Conservation (phyloP, 2,888 invertebrate genomes). For the Caenorhabditis plicata region DNA sequence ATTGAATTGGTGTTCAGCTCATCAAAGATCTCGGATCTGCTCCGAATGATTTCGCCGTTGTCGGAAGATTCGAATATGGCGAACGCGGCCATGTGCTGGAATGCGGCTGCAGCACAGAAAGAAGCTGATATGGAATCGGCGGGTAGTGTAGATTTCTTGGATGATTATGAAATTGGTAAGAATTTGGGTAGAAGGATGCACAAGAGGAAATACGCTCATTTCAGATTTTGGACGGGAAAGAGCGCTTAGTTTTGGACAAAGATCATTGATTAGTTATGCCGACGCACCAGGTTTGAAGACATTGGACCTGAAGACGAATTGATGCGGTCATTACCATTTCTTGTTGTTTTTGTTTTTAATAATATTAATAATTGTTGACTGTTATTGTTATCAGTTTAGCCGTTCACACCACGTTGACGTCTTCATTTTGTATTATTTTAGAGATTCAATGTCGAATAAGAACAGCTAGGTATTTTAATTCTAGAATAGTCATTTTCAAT, state of each 20-base stretch:
- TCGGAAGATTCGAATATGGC: conserved; percentile 38
- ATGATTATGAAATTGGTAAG: conserved; percentile 35
- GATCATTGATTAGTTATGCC: conserved; percentile 27
- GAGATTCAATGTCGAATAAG: no score
- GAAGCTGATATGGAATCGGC: conserved; percentile 15
- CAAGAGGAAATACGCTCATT: not conserved
- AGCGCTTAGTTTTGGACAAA: conserved; percentile 17
- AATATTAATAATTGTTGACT: no score
- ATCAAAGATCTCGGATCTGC: no score
- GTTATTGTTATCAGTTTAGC: no score
- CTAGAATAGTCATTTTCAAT: no score
- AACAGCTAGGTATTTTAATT: no score
- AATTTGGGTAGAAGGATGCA: not conserved
- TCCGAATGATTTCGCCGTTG: conserved; percentile 46
- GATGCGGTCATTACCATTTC: not conserved
- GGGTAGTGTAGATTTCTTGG: conserved; percentile 38
- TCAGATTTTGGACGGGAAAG: conserved; percentile 8
- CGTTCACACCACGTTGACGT: conserved; percentile 21
- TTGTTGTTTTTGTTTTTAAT: not conserved
- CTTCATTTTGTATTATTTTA: conserved; percentile 6
- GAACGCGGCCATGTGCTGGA: conserved; percentile 28
- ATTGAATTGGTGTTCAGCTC: not conserved
- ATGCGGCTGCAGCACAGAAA: conserved; percentile 22
- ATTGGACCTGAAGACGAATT: no score
- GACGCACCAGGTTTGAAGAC: conserved; percentile 23